Conservation (phyloP, 1,140 invertebrate species). For the Euura lappo region DNA sequence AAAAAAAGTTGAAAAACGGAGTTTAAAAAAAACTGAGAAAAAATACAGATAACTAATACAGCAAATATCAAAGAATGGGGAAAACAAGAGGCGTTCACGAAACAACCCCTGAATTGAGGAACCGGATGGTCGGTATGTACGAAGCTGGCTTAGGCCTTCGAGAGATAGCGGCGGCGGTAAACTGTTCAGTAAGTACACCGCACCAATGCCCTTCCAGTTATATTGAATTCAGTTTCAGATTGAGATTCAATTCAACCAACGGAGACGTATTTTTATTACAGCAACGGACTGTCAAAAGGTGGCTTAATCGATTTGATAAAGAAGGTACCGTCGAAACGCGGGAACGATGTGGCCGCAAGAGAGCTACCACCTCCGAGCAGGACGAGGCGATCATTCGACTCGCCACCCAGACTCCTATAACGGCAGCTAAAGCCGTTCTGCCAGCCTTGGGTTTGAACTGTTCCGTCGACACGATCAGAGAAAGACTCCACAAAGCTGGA, state of each 20-base stretch:
- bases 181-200: slow-evolving; percentile 50
- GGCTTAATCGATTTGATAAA: slow-evolving; percentile 57
- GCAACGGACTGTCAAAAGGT: slow-evolving; percentile 59
- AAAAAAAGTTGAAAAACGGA: neutral
- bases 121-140: slow-evolving; percentile 60
- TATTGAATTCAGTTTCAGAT: too few relatives aligned
- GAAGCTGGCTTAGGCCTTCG: slow-evolving; percentile 54
- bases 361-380: slow-evolving; percentile 56
- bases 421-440: slow-evolving; percentile 56
- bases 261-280: slow-evolving; percentile 34
- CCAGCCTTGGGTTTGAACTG: slow-evolving; percentile 55
- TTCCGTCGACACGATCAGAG: slow-evolving; percentile 56
- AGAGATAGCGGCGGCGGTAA: slow-evolving; percentile 55
- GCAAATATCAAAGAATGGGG: slow-evolving; percentile 41
- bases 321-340: slow-evolving; percentile 57
- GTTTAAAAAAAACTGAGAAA: neutral
- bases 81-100: slow-evolving; percentile 58
- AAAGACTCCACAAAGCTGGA: slow-evolving; percentile 57
- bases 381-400: slow-evolving; percentile 55
- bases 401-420: slow-evolving; percentile 55
- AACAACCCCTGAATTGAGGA: slow-evolving; percentile 56
- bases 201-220: neutral
- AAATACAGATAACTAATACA: too few relatives aligned
- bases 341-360: slow-evolving; percentile 56
- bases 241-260: neutral